These are phyloP conservation scores for Eufriesea mexicana DNA, from an alignment of 1,140 invertebrate species.

Conservation along the genomic window DNA sequence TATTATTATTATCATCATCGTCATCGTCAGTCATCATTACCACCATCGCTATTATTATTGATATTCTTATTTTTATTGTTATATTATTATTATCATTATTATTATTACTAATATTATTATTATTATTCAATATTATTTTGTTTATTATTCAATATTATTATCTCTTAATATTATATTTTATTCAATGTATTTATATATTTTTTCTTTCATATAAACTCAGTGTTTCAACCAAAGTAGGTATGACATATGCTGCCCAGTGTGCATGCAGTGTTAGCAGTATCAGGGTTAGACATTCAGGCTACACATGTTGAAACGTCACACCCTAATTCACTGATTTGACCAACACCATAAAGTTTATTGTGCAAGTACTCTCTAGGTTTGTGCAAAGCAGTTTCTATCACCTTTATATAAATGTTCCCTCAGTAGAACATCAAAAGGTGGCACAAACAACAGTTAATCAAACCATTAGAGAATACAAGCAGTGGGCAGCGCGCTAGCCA, in stretches of 20 bases:
- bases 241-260: conserved; percentile 76
- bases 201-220: conserved; percentile 75
- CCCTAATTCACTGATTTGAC: conserved; percentile 57
- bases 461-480: conserved; percentile 74
- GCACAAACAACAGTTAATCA: conserved; percentile 34
- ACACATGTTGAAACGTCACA: conserved; percentile 19
- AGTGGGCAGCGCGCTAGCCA: conserved; percentile 78
- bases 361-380: conserved; percentile 72
- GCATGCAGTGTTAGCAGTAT: conserved; percentile 63
- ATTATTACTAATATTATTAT: conserved; percentile 70
- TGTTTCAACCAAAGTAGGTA: conserved; percentile 74
- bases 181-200: conserved; percentile 73
- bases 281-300: conserved; percentile 36
- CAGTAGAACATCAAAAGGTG: conserved; percentile 22
- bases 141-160: conserved; percentile 78
- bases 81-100: no score
- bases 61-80: no score
- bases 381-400: conserved; percentile 23
- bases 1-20: conserved; percentile 75
- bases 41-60: no score
- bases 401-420: neutral
- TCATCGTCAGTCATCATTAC: no score
- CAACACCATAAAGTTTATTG: conserved; percentile 64
- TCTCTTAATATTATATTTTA: conserved; percentile 80
- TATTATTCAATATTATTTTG: conserved; percentile 75